A percentile compares a stretch with the other conserved stretches of the same genome.
Conservation (phyloP, 2,888 invertebrate species). For the Cremastinae sp. region DNA sequence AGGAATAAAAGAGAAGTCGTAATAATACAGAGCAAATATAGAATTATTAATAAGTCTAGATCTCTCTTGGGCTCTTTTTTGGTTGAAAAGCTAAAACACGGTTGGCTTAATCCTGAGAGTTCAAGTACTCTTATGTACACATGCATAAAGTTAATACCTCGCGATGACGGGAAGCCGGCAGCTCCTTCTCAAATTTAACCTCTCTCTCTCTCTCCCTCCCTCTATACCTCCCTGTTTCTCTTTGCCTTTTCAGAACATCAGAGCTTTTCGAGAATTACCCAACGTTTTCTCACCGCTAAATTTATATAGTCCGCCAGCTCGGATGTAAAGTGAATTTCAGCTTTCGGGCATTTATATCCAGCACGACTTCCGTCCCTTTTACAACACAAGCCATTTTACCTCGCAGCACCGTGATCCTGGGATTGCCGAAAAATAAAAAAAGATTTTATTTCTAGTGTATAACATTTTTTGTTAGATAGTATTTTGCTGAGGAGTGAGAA, state of each 20-base stretch:
- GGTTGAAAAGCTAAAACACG: constrained; percentile 1
- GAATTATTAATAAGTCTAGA: constrained; percentile 40
- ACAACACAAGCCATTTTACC: constrained; percentile 3
- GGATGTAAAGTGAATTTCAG: background rate
- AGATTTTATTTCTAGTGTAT: no score
- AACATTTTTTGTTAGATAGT: no score
- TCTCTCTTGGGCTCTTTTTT: constrained; percentile 3
- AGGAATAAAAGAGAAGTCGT: constrained; percentile 30
- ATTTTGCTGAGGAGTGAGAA: no score
- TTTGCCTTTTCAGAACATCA: background rate
- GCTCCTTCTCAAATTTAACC: background rate
- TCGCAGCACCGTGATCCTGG: background rate
- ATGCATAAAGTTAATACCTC: constrained; percentile 39
- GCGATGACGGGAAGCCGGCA: constrained; percentile 6
- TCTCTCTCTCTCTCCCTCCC: constrained; percentile 9
- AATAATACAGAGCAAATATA: constrained; percentile 10
- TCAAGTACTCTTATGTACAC: constrained; percentile 32
- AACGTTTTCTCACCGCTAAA: constrained; percentile 22
- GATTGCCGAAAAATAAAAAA: background rate
- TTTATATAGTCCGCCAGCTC: constrained; percentile 7
- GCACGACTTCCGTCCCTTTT: background rate
- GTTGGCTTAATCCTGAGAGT: constrained; percentile 30
- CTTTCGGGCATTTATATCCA: constrained; percentile 22
- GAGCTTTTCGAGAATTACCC: constrained; percentile 18
- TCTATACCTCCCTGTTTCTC: background rate